Evolutionary conservation across 2,797 vertebrate species (phyloP), one percentile per base, ranked within the genome.

Genomic region (Luscinia luscinia): DNA sequence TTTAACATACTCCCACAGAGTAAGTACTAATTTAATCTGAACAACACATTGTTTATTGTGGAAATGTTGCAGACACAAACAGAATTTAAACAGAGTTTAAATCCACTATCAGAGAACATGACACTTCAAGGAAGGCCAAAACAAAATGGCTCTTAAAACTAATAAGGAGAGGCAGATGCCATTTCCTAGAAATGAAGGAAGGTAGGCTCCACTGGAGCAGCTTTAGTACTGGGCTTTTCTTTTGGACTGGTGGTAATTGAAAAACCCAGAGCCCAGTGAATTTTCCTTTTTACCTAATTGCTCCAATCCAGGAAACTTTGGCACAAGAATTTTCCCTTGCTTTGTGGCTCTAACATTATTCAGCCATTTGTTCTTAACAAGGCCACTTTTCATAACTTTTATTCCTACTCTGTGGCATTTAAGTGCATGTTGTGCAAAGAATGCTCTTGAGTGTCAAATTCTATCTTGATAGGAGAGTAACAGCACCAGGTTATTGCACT

Each of bases 131-230:
- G 45, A 81, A 91, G 75, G 84, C 88, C 87, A 91, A 94, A 95
- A 74, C 54, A 84, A 96, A 95, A 80, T 15, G 57, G 87, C 79
- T 93, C 81, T 70, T 88, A 85, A 96, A 91, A 74, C 58, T 92
- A 64, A 62, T 79, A 73, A 92, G 66, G 51, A 82, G 69, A 89
- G 84, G 92, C 90, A 95, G 92, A 85, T 91, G 93, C 55, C 93
- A 96, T 96, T 96, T 97, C 96, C 95, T 82, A 96, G 95, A 96
- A 96, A 96, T 95, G 95, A 97, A 92, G 76, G 86, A 72, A 80
- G 46, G 79, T 57, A 82, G 88, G 90, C 91, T 97, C 92, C 95
- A 94, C 95, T 84, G 94, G 91, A 96, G 96, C 91, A 82, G 79
- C 30, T 64, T 64, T 76, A 64, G 38, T 85, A 73, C 89, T 69